Conservation (phyloP, 2,888 invertebrate species). For the Stenodera caucasica region DNA sequence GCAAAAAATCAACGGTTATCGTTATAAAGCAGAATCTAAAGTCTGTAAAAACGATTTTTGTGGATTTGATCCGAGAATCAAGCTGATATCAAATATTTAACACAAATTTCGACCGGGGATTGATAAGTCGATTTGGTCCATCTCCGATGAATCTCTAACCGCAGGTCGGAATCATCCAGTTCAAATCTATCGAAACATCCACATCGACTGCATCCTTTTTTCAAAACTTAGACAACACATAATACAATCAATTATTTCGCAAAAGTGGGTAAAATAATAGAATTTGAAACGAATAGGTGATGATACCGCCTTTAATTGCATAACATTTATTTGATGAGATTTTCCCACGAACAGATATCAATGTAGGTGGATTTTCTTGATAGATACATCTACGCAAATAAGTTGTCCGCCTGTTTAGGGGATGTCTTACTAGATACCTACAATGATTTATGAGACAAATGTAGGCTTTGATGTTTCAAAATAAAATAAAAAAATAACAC, state of each 20-base stretch:
- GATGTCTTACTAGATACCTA: not conserved
- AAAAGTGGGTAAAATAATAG: no score
- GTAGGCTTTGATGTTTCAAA: not conserved
- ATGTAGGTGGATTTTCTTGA: slow-evolving; percentile 1
- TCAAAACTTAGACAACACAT: slow-evolving; percentile 32
- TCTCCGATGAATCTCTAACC: not conserved
- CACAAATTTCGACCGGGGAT: not conserved
- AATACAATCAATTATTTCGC: slow-evolving; percentile 26
- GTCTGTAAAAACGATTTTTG: not conserved
- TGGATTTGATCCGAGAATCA: not conserved
- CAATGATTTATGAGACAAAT: slow-evolving; percentile 2
- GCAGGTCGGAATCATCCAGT: not conserved
- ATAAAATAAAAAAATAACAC: not conserved
- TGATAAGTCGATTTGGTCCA: no score
- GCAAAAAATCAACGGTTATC: not conserved
- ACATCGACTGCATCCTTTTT: not conserved
- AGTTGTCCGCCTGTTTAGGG: not conserved
- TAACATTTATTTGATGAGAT: not conserved
- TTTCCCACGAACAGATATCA: not conserved
- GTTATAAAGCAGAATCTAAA: not conserved
- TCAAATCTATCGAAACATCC: not conserved
- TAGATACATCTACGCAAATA: slow-evolving; percentile 7
- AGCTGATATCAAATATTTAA: not conserved
- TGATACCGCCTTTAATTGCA: not conserved
- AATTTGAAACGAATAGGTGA: not conserved